A percentile compares a stretch with the other conserved stretches of the same genome.
Conservation (phyloP, 1,140 invertebrate genomes). For the Psix sp. region DNA sequence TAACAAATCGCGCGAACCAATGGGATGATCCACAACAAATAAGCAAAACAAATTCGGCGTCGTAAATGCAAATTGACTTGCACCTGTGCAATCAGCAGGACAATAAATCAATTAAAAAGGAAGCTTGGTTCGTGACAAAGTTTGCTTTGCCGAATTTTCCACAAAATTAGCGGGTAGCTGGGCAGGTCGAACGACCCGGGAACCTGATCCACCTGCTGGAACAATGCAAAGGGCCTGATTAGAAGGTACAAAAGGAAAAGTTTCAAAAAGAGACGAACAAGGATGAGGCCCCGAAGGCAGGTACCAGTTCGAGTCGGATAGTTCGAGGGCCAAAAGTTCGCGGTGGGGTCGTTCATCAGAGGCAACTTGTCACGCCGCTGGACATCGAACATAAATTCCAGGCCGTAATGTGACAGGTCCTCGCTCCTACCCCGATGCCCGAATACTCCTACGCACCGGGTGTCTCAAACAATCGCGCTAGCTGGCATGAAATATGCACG, state of each 20-base stretch:
- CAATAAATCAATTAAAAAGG: conserved; percentile 50
- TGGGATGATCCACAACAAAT: conserved; percentile 9
- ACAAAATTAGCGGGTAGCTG: conserved; percentile 28
- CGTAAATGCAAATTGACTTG: conserved; percentile 27
- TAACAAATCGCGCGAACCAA: too few relatives aligned
- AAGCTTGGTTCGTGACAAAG: conserved; percentile 49
- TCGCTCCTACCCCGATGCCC: conserved; percentile 67
- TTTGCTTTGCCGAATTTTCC: conserved; percentile 35
- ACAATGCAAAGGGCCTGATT: conserved; percentile 17
- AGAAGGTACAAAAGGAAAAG: conserved; percentile 35
- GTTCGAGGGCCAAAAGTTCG: conserved; percentile 74
- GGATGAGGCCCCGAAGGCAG: too few relatives aligned
- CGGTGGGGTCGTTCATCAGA: conserved; percentile 76
- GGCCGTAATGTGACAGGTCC: conserved; percentile 77
- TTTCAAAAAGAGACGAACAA: conserved; percentile 35
- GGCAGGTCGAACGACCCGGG: conserved; percentile 6
- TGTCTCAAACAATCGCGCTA: conserved; percentile 61
- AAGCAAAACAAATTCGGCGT: conserved; percentile 1
- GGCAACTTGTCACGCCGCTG: conserved; percentile 77
- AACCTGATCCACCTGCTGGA: conserved; percentile 26
- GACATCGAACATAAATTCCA: conserved; percentile 77
- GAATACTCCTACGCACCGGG: conserved; percentile 66
- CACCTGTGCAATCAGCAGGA: conserved; percentile 38
- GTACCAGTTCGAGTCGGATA: conserved; percentile 31
- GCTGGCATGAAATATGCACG: conserved; percentile 45